phyloP scores from a whole-genome alignment of 2,888 invertebrate species.

The Diarsia rubi region DNA sequence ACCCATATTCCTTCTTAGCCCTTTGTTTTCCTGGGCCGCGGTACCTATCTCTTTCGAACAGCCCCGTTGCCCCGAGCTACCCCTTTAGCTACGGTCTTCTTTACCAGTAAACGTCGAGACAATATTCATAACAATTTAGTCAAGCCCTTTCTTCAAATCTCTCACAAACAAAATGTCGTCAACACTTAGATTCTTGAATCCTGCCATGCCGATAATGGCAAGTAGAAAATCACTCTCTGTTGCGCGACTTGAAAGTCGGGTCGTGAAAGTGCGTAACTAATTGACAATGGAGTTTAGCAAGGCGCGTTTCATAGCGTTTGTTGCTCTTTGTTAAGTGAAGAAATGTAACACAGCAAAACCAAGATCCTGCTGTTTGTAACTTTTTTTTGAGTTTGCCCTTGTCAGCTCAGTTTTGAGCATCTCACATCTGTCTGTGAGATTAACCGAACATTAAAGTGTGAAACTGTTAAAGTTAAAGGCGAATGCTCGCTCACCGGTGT shows the following conservation, averaged over 20 bases:
- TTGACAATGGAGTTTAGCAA: constrained; percentile 29
- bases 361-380: not conserved
- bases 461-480: not conserved
- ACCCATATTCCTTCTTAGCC: too few species aligned
- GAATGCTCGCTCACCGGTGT: not conserved
- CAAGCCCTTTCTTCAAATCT: not conserved
- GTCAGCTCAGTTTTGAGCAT: not conserved
- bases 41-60: too few species aligned
- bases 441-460: not conserved
- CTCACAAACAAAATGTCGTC: constrained; percentile 4
- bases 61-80: too few species aligned
- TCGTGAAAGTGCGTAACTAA: constrained; percentile 38
- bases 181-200: not conserved
- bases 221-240: constrained; percentile 2
- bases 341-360: not conserved
- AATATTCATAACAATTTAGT: not conserved
- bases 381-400: not conserved
- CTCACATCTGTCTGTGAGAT: too few species aligned
- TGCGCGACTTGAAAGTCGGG: constrained; percentile 17
- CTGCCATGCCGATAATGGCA: not conserved
- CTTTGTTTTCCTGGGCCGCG: too few species aligned
- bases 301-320: constrained; percentile 6
- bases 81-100: too few species aligned
- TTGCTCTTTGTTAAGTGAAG: not conserved
- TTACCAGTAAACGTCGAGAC: not conserved